These are phyloP conservation scores for Sebastolobus alascanus DNA, from an alignment of 2,797 vertebrate genomes.

Conservation along the genomic window DNA sequence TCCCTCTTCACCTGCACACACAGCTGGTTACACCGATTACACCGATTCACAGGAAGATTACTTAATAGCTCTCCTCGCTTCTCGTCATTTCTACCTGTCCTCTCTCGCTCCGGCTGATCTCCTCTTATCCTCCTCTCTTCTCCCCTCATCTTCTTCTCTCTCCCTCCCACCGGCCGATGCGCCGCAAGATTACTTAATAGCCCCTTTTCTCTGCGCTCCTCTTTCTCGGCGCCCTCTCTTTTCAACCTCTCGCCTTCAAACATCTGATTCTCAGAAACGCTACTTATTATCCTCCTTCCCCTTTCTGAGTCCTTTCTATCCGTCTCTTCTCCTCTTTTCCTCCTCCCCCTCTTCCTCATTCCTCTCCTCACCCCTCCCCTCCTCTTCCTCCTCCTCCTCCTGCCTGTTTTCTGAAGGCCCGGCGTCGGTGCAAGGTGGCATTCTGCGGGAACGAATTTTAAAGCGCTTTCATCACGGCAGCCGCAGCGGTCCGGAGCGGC, in stretches of 20 bases:
- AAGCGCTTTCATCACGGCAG: conserved; percentile 66
- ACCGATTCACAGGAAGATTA: conserved; percentile 78
- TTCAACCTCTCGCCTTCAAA: conserved; percentile 57
- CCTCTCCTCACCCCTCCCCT: conserved; percentile 67
- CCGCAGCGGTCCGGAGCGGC: conserved; percentile 36
- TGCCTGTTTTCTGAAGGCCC: conserved; percentile 52
- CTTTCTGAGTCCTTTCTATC: conserved; percentile 53
- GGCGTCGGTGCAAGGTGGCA: conserved; percentile 27
- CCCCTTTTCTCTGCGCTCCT: conserved; percentile 61
- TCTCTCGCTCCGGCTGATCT: conserved; percentile 68
- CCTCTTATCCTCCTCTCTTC: conserved; percentile 58
- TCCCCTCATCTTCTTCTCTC: conserved; percentile 59
- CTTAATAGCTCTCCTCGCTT: conserved; percentile 77
- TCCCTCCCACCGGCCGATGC: conserved; percentile 60
- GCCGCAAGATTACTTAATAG: conserved; percentile 67
- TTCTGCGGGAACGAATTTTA: conserved; percentile 62
- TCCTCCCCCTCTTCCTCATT: conserved; percentile 64
- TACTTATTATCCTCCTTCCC: conserved; percentile 44
- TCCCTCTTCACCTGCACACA: conserved; percentile 78
- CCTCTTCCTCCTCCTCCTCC: conserved; percentile 60
- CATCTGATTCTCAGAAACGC: conserved; percentile 47
- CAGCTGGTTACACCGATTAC: conserved; percentile 82
- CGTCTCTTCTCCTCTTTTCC: conserved; percentile 50
- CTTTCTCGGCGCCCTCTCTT: conserved; percentile 56
- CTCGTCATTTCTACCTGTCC: conserved; percentile 71